phyloP scores from a whole-genome alignment of 1,140 invertebrate species.

The Rhopalosiphum maidis region DNA sequence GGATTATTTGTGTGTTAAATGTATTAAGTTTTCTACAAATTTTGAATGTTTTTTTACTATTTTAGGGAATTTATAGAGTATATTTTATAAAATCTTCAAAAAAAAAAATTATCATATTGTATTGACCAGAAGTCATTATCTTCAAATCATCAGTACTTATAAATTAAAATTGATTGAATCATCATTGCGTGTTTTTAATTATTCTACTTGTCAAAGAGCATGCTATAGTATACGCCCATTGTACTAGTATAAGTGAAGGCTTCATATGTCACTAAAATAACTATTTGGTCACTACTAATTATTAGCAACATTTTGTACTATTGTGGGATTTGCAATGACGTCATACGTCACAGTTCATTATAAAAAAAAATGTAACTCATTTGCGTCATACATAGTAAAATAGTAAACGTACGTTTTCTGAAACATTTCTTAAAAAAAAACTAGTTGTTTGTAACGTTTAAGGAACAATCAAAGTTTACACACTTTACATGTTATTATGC shows the following conservation, averaged over 20 bases:
- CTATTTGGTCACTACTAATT: conserved; percentile 15
- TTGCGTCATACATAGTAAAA: too few relatives aligned
- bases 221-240: background rate
- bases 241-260: background rate
- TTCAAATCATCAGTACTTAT: background rate
- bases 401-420: background rate
- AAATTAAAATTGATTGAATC: background rate
- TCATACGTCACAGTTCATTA: background rate
- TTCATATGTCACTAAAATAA: background rate
- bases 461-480: background rate
- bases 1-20: too few relatives aligned
- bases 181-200: background rate
- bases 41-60: too few relatives aligned
- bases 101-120: too few relatives aligned
- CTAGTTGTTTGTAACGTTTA: background rate
- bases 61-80: too few relatives aligned
- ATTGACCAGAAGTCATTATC: background rate
- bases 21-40: too few relatives aligned
- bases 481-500: background rate
- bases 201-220: background rate
- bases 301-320: background rate
- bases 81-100: too few relatives aligned
- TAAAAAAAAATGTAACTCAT: background rate
- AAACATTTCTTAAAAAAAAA: background rate
- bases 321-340: background rate